Conservation (phyloP, 2,113 vertebrate species). For the Patagioenas fasciata region DNA sequence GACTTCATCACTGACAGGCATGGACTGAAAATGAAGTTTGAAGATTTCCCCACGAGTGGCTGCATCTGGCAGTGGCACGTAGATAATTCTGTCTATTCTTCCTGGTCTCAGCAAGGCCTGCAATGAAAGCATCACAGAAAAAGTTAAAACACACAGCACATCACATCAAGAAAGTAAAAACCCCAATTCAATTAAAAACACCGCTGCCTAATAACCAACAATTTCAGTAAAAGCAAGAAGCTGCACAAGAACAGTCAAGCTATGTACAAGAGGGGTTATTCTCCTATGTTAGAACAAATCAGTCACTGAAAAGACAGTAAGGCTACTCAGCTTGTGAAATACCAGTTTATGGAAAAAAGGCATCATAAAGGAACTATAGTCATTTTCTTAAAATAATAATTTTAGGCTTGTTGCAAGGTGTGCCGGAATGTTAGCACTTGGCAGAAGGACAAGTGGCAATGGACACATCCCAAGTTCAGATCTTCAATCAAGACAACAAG, state of each 20-base stretch:
- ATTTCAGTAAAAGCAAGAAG: background rate
- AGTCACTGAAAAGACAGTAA: background rate
- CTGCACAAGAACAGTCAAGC: background rate
- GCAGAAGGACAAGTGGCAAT: background rate
- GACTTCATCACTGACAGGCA: conserved; percentile 83
- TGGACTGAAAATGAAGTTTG: conserved; percentile 82
- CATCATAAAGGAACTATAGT: background rate
- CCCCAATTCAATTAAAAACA: background rate
- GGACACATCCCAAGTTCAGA: background rate
- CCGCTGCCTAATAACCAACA: background rate
- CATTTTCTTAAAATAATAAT: conserved; percentile 34
- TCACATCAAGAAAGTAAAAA: background rate
- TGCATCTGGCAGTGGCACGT: conserved; percentile 89
- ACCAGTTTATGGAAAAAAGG: conserved; percentile 8
- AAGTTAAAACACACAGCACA: background rate
- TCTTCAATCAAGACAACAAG: background rate
- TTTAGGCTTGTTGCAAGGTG: conserved; percentile 41
- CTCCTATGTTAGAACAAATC: background rate
- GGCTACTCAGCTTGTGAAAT: background rate
- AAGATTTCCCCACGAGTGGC: conserved; percentile 88
- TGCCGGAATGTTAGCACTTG: conserved; percentile 11
- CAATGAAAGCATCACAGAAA: background rate
- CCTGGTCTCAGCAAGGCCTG: conserved; percentile 97
- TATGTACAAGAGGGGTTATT: background rate
- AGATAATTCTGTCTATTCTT: conserved; percentile 92